Percentiles rank a stretch among this genome's conserved stretches.
Conservation (phyloP, 2,888 invertebrate species). For the Stictocephala bisonia region DNA sequence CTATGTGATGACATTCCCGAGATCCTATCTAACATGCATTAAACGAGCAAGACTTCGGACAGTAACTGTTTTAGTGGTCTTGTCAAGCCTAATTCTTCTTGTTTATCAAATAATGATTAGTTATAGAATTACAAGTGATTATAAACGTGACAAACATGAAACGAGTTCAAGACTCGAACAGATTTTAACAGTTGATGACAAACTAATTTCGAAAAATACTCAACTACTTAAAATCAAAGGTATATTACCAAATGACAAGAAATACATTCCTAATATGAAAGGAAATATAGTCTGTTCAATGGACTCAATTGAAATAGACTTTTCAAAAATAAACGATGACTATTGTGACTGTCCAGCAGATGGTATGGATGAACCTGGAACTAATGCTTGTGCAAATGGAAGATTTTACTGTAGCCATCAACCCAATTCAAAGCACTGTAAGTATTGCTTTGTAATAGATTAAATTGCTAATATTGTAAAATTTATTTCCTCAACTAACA, state of each 20-base stretch:
- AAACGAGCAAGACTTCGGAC: slow-evolving; percentile 7
- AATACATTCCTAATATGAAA: slow-evolving; percentile 20
- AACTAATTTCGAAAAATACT: not conserved
- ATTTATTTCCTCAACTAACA: not conserved
- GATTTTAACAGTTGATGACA: not conserved
- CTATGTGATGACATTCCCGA: not conserved
- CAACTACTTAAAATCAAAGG: not conserved
- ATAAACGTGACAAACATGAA: not conserved
- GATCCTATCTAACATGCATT: not conserved
- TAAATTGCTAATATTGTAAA: not conserved
- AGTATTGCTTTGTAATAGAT: slow-evolving; percentile 63
- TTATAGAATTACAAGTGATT: slow-evolving; percentile 16
- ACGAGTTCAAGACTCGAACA: no score
- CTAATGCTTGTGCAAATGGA: slow-evolving; percentile 87
- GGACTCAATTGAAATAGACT: slow-evolving; percentile 70
- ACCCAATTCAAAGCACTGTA: slow-evolving; percentile 56
- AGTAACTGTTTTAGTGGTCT: slow-evolving; percentile 19
- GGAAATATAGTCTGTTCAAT: slow-evolving; percentile 30
- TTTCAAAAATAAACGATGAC: slow-evolving; percentile 85
- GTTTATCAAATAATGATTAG: slow-evolving; percentile 31
- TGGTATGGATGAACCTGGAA: slow-evolving; percentile 88
- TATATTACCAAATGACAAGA: not conserved
- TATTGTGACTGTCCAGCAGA: slow-evolving; percentile 92
- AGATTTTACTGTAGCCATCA: slow-evolving; percentile 84
- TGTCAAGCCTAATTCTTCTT: slow-evolving; percentile 26